Percentiles rank a stretch among this genome's conserved stretches.
Conservation (phyloP, 2,797 vertebrate species). For the Mus caroli region DNA sequence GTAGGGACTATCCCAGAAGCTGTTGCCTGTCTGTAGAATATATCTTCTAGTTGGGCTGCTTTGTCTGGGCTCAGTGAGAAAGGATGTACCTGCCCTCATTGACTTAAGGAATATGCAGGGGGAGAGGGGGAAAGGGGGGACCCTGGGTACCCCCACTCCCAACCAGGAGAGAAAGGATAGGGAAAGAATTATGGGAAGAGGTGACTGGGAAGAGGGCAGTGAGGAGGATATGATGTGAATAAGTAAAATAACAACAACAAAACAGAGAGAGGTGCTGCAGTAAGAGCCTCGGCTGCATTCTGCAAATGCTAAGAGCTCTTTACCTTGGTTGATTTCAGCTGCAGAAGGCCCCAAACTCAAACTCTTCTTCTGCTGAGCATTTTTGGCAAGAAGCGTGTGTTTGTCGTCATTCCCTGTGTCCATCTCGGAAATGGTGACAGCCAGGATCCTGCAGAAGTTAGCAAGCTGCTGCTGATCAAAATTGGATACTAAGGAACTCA, state of each 20-base stretch:
- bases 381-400: slow-evolving; percentile 98
- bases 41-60: not conserved
- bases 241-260: not conserved
- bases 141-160: too few species aligned
- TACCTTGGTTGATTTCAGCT: slow-evolving; percentile 98
- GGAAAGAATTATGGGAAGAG: not conserved
- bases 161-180: not conserved
- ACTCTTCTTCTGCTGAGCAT: slow-evolving; percentile 96
- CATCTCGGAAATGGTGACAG: slow-evolving; percentile 98
- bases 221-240: not conserved
- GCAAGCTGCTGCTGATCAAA: slow-evolving; percentile 99
- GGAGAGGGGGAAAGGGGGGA: too few species aligned
- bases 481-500: slow-evolving; percentile 96
- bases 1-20: not conserved
- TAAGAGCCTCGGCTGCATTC: not conserved
- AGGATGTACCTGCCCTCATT: not conserved
- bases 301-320: slow-evolving; percentile 51
- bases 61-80: not conserved
- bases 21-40: not conserved
- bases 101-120: not conserved
- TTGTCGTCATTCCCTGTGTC: slow-evolving; percentile 98
- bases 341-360: slow-evolving; percentile 93
- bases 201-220: not conserved
- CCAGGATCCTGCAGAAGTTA: slow-evolving; percentile 99
- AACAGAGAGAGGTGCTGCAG: not conserved